Percentiles rank a stretch among this genome's conserved stretches.
Conservation (phyloP, 1,140 invertebrate genomes). For the Magallana gigas region DNA sequence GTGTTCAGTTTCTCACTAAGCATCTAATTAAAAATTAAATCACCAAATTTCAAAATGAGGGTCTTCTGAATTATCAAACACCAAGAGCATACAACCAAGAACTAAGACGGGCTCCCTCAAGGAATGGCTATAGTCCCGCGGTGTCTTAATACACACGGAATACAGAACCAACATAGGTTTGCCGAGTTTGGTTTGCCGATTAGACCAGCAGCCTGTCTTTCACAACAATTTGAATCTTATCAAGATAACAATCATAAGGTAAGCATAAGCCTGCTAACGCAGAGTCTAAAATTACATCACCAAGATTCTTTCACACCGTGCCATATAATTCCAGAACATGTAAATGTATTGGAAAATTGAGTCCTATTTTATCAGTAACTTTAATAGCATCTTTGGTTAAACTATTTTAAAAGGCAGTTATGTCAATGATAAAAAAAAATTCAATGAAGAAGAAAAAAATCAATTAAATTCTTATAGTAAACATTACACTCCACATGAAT, state of each 20-base stretch:
- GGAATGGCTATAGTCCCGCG: too few species aligned
- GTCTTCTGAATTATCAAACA: background rate
- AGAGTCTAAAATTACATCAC: conserved; percentile 3
- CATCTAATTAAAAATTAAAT: conserved; percentile 17
- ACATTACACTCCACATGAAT: background rate
- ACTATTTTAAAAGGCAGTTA: background rate
- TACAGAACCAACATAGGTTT: too few species aligned
- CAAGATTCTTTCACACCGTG: background rate
- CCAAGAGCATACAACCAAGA: too few species aligned
- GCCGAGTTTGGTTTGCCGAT: background rate
- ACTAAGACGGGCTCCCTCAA: too few species aligned
- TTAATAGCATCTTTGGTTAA: background rate
- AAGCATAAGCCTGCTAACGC: background rate
- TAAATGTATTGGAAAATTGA: background rate
- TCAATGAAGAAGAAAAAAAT: background rate
- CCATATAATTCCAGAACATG: background rate
- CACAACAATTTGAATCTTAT: conserved; percentile 22
- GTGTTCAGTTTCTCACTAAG: conserved; percentile 12
- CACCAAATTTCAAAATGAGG: background rate
- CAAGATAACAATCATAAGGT: conserved; percentile 7
- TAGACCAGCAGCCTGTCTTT: conserved; percentile 7
- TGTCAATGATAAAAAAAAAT: background rate
- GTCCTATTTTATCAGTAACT: background rate
- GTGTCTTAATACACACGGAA: too few species aligned
- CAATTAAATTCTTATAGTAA: conserved; percentile 25